phyloP scores from a whole-genome alignment of 2,797 vertebrate species.

The Taenioides sp. region DNA sequence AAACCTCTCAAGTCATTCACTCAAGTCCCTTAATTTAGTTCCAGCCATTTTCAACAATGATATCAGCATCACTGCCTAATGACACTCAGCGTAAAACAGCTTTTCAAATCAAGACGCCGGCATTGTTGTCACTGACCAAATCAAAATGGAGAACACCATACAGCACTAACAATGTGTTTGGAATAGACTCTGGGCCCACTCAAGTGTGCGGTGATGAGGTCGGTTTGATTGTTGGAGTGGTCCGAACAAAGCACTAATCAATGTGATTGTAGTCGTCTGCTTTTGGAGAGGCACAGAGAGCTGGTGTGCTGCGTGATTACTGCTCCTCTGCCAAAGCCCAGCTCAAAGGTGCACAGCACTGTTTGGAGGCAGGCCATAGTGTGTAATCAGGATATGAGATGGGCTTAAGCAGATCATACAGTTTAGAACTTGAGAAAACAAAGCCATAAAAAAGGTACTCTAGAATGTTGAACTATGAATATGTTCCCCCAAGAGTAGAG shows the following conservation, averaged over 20 bases:
- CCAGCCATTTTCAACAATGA: constrained; percentile 34
- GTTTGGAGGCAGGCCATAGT: constrained; percentile 43
- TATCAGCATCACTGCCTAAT: constrained; percentile 48
- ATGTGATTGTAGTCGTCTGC: constrained; percentile 68
- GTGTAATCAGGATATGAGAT: constrained; percentile 49
- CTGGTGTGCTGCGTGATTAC: constrained; percentile 64
- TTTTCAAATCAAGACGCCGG: constrained; percentile 53
- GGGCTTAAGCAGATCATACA: constrained; percentile 21
- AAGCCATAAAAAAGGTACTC: not conserved
- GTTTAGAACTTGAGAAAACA: constrained; percentile 5
- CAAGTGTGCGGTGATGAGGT: constrained; percentile 58
- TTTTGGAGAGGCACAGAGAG: constrained; percentile 61
- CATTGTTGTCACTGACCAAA: constrained; percentile 49
- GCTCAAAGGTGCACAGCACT: constrained; percentile 50
- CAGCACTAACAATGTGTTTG: constrained; percentile 47
- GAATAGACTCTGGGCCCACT: constrained; percentile 47
- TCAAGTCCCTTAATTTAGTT: constrained; percentile 35
- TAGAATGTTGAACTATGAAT: not conserved
- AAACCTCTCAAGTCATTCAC: constrained; percentile 12
- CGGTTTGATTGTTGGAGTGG: constrained; percentile 70
- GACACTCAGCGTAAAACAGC: constrained; percentile 41
- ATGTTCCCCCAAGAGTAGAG: not conserved
- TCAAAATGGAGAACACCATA: constrained; percentile 41
- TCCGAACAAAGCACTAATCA: constrained; percentile 70
- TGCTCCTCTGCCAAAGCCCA: constrained; percentile 43